Conservation (phyloP, 2,888 invertebrate genomes). For the Diarsia brunnea region DNA sequence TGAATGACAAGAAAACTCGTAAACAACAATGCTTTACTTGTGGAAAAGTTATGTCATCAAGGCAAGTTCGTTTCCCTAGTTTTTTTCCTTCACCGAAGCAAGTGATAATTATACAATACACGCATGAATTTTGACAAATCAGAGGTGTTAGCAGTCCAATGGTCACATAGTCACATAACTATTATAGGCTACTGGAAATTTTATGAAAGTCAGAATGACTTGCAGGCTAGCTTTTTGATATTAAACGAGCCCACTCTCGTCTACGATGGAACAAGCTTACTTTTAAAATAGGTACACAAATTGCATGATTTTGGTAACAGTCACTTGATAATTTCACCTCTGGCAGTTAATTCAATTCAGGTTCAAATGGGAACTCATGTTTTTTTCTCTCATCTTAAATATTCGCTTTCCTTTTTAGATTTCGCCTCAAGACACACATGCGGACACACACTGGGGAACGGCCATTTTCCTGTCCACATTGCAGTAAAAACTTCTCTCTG, state of each 20-base stretch:
- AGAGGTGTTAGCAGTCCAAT: no score
- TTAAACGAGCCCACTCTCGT: no score
- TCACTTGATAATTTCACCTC: background rate
- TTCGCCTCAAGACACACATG: conserved; percentile 86
- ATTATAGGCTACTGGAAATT: no score
- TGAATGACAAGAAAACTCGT: conserved; percentile 62
- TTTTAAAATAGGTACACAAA: background rate
- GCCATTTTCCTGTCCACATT: conserved; percentile 83
- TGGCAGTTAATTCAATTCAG: background rate
- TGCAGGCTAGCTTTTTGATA: no score
- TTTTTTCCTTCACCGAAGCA: no score
- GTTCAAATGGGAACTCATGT: background rate
- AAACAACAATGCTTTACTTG: conserved; percentile 87
- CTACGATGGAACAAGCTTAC: no score
- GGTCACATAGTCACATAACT: no score
- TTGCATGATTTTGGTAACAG: no score
- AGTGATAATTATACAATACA: no score
- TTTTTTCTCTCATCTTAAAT: background rate
- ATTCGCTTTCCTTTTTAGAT: conserved; percentile 73
- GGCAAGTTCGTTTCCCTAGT: conserved; percentile 69
- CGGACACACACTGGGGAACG: conserved; percentile 83
- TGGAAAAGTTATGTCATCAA: conserved; percentile 89
- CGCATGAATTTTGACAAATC: background rate
- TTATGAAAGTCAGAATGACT: no score
- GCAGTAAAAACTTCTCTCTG: conserved; percentile 84